Evolutionary conservation across 2,888 invertebrate genomes (phyloP), one percentile per base, ranked within the genome.

Genomic region (Holacanthella duospinosa): DNA sequence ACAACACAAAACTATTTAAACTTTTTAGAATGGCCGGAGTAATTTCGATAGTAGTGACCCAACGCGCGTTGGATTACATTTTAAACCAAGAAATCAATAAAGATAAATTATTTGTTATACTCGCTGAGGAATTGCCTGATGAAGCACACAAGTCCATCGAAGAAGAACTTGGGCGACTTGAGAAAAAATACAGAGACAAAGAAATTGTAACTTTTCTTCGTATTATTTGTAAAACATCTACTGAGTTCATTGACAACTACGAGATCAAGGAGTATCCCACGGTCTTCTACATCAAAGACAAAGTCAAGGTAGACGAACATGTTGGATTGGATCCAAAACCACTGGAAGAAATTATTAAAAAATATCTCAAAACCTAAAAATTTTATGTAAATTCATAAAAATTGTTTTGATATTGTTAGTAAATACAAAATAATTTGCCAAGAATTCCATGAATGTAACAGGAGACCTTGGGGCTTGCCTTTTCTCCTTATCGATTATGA

Each of bases 161-260:
- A 48, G 48, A 48, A 21, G 48, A 48, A 48, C 21, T 48, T 9
- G 48, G 48, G 4, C 48, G 48, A 48, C 48, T 48, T 4, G 48
- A 48, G 48, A 48, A 48, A 21, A 48, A 48, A 21, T 48, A 48
- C 21, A 9, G 48, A n/a, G 48, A 48, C 19, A 48, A 48, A 21
- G 48, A 48, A 21, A 48, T 4, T 48, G 12, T 21, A 4, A 4
- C n/a, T 21, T n/a, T 48, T 21, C 16, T 48, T n/a, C 48, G 48
- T 21, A 21, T 48, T 21, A 4, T n/a, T 21, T 16, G 16, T 4
- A 48, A 48, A 21, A 48, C 48, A 48, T 48, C 48, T 21, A 9
- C 48, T n/a, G 48, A 48, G n/a, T 48, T 48, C 48, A 21, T 48
- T 48, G 48, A 48, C 6, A 48, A 48, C 21, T 48, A 48, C 48